Percentiles rank a stretch among this genome's conserved stretches.
Evolutionary conservation across 2,797 vertebrate genomes (phyloP).

Genomic region (Clamator glandarius): DNA sequence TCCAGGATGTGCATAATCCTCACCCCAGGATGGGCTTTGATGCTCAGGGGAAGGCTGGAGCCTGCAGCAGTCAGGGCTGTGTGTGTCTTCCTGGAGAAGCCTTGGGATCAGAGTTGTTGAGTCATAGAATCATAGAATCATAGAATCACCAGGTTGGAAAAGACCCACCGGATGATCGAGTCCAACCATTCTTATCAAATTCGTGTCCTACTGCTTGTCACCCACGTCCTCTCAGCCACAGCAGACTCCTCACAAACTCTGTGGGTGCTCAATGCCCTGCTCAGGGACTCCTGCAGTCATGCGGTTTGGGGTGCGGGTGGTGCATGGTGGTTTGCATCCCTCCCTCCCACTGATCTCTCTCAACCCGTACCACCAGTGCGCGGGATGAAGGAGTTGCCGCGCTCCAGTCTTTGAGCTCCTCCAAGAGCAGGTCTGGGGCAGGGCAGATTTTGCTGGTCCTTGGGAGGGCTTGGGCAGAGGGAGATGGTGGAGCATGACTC

Average conservation of each 20-base stretch:
- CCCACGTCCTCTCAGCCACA: background rate
- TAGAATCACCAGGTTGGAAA: too few species aligned
- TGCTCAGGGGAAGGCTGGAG: background rate
- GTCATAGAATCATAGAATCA: too few species aligned
- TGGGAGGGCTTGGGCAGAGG: background rate
- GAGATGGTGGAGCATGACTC: background rate
- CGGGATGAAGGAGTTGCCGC: background rate
- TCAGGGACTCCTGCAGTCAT: background rate
- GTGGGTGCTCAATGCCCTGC: background rate
- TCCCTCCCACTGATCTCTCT: background rate
- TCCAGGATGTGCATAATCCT: background rate
- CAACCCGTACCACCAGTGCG: background rate
- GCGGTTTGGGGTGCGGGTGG: background rate
- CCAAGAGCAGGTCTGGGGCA: background rate
- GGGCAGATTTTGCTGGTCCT: background rate
- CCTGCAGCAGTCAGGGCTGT: background rate
- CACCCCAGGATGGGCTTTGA: fast-evolving
- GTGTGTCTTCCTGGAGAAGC: background rate
- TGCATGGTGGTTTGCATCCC: background rate
- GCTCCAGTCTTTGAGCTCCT: background rate
- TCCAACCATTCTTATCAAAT: too few species aligned
- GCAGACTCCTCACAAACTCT: background rate
- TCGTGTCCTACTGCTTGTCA: background rate
- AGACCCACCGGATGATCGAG: too few species aligned
- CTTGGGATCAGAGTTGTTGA: background rate